These are phyloP conservation scores for Liparis tanakae DNA, from an alignment of 2,797 vertebrate genomes.

Conservation along the genomic window DNA sequence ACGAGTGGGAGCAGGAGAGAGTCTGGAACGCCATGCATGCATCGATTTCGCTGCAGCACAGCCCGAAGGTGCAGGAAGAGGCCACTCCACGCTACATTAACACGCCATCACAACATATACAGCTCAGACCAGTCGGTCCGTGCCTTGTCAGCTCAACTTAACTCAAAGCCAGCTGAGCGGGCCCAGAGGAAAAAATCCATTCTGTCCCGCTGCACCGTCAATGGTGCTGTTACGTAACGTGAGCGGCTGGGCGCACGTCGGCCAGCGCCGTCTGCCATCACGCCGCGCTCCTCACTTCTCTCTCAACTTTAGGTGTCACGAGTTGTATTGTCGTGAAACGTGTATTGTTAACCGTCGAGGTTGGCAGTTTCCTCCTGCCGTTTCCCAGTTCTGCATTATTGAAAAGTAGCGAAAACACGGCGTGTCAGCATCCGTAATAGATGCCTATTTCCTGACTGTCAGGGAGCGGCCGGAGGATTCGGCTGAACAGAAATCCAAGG, in stretches of 20 bases:
- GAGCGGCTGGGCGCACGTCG: slow-evolving; percentile 48
- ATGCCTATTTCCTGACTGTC: not conserved
- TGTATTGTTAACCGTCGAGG: not conserved
- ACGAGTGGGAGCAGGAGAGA: slow-evolving; percentile 58
- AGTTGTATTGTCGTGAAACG: not conserved
- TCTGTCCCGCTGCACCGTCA: slow-evolving; percentile 68
- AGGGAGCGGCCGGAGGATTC: not conserved
- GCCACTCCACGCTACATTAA: slow-evolving; percentile 46
- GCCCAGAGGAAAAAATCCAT: slow-evolving; percentile 75
- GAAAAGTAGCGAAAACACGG: not conserved
- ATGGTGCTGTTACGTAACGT: slow-evolving; percentile 71
- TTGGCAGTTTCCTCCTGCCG: not conserved
- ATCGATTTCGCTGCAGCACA: slow-evolving; percentile 70
- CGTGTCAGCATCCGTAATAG: not conserved
- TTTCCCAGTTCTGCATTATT: slow-evolving; percentile 4
- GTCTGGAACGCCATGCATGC: slow-evolving; percentile 47
- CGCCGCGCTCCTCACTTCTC: slow-evolving; percentile 5
- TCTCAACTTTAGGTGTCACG: not conserved
- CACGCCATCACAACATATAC: slow-evolving; percentile 46
- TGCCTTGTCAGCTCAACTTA: slow-evolving; percentile 74
- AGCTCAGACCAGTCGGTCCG: slow-evolving; percentile 59
- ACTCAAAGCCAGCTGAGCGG: slow-evolving; percentile 65
- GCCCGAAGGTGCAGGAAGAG: slow-evolving; percentile 52
- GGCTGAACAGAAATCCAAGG: not conserved
- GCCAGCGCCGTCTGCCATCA: slow-evolving; percentile 44